A percentile compares a stretch with the other conserved stretches of the same genome.
Evolutionary conservation across 2,113 vertebrate species (phyloP).

Genomic region (Sterna hirundo): DNA sequence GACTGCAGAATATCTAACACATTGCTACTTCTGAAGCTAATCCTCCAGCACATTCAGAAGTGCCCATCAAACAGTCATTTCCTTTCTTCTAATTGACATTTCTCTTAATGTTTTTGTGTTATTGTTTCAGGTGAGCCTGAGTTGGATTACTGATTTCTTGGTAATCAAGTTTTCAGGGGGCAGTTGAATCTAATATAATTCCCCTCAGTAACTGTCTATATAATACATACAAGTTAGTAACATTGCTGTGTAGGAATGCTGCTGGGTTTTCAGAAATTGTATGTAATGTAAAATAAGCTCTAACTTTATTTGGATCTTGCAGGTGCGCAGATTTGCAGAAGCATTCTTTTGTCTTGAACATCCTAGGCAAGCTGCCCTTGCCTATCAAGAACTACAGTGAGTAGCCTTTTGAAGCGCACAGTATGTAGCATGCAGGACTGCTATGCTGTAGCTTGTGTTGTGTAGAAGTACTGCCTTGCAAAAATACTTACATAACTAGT

Average conservation of each 20-base stretch:
- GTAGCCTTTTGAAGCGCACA: slow-evolving; percentile 58
- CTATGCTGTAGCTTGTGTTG: neutral
- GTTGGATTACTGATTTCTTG: neutral
- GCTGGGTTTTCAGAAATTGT: neutral
- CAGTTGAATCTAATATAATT: neutral
- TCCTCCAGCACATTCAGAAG: neutral
- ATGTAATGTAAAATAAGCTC: neutral
- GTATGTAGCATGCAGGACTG: neutral
- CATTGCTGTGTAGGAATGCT: neutral
- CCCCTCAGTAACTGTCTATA: neutral
- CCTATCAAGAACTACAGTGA: slow-evolving; percentile 97
- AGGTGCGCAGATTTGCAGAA: slow-evolving; percentile 98
- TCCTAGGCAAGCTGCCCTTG: slow-evolving; percentile 93
- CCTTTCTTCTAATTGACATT: neutral
- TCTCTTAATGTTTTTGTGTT: neutral
- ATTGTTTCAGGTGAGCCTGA: neutral
- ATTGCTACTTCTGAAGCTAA: neutral
- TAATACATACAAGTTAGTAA: neutral
- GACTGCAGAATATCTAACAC: neutral
- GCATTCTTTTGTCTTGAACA: slow-evolving; percentile 98
- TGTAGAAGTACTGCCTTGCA: neutral
- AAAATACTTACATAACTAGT: neutral
- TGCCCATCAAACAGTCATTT: neutral
- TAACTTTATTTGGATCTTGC: slow-evolving; percentile 46
- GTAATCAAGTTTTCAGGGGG: neutral